Evolutionary conservation across 1,140 invertebrate species (phyloP).

Genomic region (Penaeus japonicus): DNA sequence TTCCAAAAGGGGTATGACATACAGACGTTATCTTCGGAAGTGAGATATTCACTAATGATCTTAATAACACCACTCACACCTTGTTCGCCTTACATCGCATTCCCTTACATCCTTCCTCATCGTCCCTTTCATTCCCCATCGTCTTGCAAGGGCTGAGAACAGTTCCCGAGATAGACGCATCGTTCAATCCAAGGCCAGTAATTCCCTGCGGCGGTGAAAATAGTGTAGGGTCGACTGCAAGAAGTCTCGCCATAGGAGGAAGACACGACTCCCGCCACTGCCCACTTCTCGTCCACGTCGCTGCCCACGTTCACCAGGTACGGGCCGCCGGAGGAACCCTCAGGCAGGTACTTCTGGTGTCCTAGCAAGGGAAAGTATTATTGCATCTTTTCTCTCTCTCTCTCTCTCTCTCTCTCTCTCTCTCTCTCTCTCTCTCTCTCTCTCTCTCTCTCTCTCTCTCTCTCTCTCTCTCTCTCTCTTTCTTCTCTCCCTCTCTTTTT

Average conservation of each 20-base stretch:
- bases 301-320: constrained; percentile 45
- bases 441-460: too few species aligned
- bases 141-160: too few species aligned
- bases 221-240: constrained; percentile 28
- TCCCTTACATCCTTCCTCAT: too few species aligned
- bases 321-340: constrained; percentile 53
- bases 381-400: not conserved
- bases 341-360: not conserved
- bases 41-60: too few species aligned
- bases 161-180: not conserved
- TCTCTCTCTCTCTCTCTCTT: too few species aligned
- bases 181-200: constrained; percentile 38
- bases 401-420: too few species aligned
- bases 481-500: not conserved
- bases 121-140: too few species aligned
- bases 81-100: too few species aligned
- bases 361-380: not conserved
- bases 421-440: too few species aligned
- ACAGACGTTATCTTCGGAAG: too few species aligned
- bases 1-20: too few species aligned
- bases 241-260: not conserved
- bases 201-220: constrained; percentile 14
- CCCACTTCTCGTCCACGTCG: constrained; percentile 31
- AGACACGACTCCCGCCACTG: constrained; percentile 46
- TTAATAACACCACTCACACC: too few species aligned